Evolutionary conservation across 2,113 vertebrate species (phyloP).

Genomic region (Chionomys nivalis): DNA sequence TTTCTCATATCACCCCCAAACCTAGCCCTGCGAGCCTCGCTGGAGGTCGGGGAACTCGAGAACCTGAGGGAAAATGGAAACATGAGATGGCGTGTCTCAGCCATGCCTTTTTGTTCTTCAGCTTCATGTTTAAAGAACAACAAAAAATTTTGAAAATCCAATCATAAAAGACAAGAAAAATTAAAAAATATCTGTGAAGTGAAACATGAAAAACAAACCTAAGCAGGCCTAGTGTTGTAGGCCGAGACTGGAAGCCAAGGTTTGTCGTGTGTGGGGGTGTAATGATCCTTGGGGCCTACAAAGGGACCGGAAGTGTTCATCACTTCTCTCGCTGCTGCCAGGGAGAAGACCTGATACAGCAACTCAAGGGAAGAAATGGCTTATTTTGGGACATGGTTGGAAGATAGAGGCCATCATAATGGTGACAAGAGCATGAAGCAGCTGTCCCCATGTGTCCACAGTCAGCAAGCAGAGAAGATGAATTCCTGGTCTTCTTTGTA

Average conservation of each 20-base stretch:
- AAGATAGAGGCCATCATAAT: background rate
- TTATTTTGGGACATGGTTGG: background rate
- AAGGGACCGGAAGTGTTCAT: background rate
- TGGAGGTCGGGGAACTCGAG: background rate
- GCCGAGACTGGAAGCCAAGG: background rate
- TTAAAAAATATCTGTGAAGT: constrained; percentile 85
- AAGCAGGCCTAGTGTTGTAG: background rate
- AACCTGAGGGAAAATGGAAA: constrained; percentile 14
- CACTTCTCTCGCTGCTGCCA: background rate
- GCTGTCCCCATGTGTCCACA: background rate
- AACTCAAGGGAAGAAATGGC: background rate
- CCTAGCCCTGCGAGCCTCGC: background rate
- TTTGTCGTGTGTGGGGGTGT: background rate
- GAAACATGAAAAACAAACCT: background rate
- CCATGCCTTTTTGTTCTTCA: constrained; percentile 77
- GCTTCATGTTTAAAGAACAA: constrained; percentile 85
- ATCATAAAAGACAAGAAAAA: constrained; percentile 84
- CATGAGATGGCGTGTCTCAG: constrained; percentile 61
- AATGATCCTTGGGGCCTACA: background rate
- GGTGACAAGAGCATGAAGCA: background rate
- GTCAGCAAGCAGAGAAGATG: background rate
- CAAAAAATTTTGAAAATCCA: constrained; percentile 83
- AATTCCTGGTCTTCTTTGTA: background rate
- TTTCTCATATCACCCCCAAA: constrained; percentile 51
- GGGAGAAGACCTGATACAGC: background rate